A percentile compares a stretch with the other conserved stretches of the same genome.
phyloP scores from a whole-genome alignment of 2,888 invertebrate genomes.

The Sphaeridia pumilis region DNA sequence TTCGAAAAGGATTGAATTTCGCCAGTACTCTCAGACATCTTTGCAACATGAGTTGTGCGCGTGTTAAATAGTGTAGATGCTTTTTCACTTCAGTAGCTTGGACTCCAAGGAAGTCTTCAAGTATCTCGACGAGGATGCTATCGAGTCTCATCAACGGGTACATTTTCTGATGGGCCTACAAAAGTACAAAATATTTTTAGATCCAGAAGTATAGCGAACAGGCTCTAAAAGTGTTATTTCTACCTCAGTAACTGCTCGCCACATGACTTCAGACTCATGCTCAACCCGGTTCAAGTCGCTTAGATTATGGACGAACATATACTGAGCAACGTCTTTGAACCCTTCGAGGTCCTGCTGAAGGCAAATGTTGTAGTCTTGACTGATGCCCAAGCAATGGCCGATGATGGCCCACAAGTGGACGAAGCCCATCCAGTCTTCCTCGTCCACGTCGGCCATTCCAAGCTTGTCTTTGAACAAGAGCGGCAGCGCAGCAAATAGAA shows the following conservation, averaged over 20 bases:
- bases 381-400: constrained; percentile 45
- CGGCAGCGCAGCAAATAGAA: constrained; percentile 44
- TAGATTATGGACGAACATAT: neutral
- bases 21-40: neutral
- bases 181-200: neutral
- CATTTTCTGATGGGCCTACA: constrained; percentile 3
- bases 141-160: constrained; percentile 2
- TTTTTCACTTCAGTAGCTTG: neutral
- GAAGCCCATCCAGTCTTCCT: constrained; percentile 44
- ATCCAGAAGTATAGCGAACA: neutral
- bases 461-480: constrained; percentile 43
- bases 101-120: constrained; percentile 1
- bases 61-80: no score
- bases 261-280: constrained; percentile 11
- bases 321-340: neutral
- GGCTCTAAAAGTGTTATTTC: neutral
- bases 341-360: neutral
- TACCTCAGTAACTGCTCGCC: constrained; percentile 9
- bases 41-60: neutral
- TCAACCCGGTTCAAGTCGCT: neutral
- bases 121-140: neutral
- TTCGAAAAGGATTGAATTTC: no score
- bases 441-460: constrained; percentile 39
- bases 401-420: constrained; percentile 47
- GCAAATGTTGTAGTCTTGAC: constrained; percentile 35